Percentiles rank a stretch among this genome's conserved stretches.
Conservation (phyloP, 1,140 invertebrate species). For the Myzus persicae region DNA sequence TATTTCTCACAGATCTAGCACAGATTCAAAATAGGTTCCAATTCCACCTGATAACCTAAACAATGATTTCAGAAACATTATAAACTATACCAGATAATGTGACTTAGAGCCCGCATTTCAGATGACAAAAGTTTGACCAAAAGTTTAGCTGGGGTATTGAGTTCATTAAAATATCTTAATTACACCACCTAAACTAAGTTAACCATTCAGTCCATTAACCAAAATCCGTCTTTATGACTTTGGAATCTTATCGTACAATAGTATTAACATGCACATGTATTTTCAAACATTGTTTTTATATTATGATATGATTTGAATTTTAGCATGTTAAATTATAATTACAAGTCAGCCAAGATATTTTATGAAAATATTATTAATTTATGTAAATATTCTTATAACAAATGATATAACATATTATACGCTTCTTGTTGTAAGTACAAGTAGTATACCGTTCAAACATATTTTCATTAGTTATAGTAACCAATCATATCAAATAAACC, state of each 20-base stretch:
- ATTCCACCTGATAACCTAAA: conserved; percentile 5
- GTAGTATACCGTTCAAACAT: background rate
- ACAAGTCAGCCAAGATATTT: background rate
- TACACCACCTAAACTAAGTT: conserved; percentile 37
- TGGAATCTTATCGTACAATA: conserved; percentile 13
- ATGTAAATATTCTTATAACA: background rate
- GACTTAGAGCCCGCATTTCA: conserved; percentile 22
- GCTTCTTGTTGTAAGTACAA: background rate
- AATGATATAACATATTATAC: background rate
- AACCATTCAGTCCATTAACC: conserved; percentile 51
- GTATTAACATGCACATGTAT: background rate
- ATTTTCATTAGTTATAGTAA: background rate
- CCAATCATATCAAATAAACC: background rate
- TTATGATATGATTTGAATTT: conserved; percentile 2
- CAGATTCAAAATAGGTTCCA: background rate
- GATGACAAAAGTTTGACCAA: conserved; percentile 47
- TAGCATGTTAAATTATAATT: background rate
- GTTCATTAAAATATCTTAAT: conserved; percentile 55
- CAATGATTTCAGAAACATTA: conserved; percentile 45
- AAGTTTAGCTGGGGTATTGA: conserved; percentile 37
- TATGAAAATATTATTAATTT: background rate
- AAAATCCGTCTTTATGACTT: conserved; percentile 48
- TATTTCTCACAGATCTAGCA: background rate
- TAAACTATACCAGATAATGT: conserved; percentile 32
- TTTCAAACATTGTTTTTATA: conserved; percentile 35